Percentiles rank a stretch among this genome's conserved stretches.
Evolutionary conservation across 2,888 invertebrate genomes (phyloP).

Genomic region (Drosophila neotestacea): DNA sequence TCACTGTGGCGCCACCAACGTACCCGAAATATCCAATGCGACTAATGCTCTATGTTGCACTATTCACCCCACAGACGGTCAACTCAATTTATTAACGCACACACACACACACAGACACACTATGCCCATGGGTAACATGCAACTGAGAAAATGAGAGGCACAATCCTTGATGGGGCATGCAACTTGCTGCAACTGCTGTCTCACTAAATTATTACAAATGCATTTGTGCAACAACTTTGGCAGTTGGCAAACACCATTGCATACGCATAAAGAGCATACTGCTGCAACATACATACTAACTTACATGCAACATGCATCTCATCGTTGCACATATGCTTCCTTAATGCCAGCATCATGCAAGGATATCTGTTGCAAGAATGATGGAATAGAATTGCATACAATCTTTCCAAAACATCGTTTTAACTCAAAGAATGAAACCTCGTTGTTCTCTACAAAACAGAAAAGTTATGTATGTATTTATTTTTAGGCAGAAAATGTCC

Average conservation of each 20-base stretch:
- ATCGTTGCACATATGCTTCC: constrained; percentile 44
- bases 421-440: background rate
- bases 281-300: constrained; percentile 4
- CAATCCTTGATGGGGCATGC: constrained; percentile 12
- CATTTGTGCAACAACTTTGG: constrained; percentile 61
- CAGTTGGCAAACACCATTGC: constrained; percentile 51
- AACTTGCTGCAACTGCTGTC: constrained; percentile 28
- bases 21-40: constrained; percentile 25
- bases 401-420: constrained; percentile 10
- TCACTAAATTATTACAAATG: constrained; percentile 65
- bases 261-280: constrained; percentile 6
- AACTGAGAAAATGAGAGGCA: background rate
- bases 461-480: background rate
- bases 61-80: constrained; percentile 59
- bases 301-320: constrained; percentile 10
- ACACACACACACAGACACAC: constrained; percentile 21
- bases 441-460: background rate
- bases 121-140: constrained; percentile 21
- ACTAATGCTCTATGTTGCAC: constrained; percentile 52
- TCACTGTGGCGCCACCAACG: constrained; percentile 35
- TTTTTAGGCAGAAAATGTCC: no score
- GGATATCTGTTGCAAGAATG: constrained; percentile 32
- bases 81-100: constrained; percentile 77
- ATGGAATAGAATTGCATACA: constrained; percentile 59
- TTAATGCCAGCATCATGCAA: constrained; percentile 10